A percentile compares a stretch with the other conserved stretches of the same genome.
These are phyloP conservation scores for Eupithecia pulchellata DNA, from an alignment of 2,888 invertebrate genomes.

Conservation along the genomic window DNA sequence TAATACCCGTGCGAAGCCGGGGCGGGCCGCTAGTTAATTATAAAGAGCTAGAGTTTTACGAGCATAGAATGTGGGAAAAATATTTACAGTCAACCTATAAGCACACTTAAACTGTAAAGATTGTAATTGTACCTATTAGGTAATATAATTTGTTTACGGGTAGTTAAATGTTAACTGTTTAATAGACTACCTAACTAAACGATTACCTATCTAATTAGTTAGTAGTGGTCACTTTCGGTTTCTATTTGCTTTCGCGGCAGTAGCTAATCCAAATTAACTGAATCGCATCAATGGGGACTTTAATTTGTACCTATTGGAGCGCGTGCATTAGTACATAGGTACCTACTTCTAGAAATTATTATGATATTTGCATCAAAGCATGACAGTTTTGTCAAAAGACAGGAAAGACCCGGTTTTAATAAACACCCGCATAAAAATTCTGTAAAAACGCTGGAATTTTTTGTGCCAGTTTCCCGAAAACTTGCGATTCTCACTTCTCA, in stretches of 20 bases:
- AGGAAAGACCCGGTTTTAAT: not conserved
- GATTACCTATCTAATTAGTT: not conserved
- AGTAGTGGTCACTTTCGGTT: not conserved
- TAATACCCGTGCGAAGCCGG: too few species aligned
- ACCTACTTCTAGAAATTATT: too few species aligned
- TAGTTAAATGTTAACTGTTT: not conserved
- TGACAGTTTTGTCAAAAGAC: not conserved
- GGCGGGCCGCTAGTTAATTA: too few species aligned
- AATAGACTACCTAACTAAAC: not conserved
- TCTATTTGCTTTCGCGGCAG: not conserved
- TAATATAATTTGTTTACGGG: not conserved
- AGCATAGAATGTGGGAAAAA: too few species aligned
- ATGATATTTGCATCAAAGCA: too few species aligned
- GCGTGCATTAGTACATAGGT: not conserved
- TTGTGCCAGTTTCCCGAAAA: not conserved
- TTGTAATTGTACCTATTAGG: not conserved
- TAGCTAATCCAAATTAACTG: not conserved
- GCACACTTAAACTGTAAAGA: too few species aligned
- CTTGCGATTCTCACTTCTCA: not conserved
- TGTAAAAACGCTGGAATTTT: not conserved
- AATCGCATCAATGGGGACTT: not conserved
- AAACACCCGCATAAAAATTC: not conserved
- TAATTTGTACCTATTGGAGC: not conserved
- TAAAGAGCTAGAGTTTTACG: too few species aligned
- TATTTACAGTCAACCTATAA: too few species aligned